These are phyloP conservation scores for Oreochromis niloticus DNA, from an alignment of 2,113 vertebrate species.

Conservation along the genomic window DNA sequence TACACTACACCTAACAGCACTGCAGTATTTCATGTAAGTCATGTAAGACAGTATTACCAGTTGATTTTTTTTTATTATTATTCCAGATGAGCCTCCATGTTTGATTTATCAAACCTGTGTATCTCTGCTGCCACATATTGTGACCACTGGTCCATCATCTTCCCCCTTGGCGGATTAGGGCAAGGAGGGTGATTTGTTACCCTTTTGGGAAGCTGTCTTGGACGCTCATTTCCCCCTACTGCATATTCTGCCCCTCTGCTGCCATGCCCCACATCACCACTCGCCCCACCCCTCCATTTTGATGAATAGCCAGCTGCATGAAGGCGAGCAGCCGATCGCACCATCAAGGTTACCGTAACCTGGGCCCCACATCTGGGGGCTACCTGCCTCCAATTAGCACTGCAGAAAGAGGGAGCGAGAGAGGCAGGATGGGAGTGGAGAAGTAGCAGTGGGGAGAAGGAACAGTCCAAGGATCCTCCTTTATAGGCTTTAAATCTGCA, in stretches of 20 bases:
- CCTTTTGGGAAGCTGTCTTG: constrained; percentile 71
- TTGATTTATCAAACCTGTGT: constrained; percentile 23
- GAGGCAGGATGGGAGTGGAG: constrained; percentile 19
- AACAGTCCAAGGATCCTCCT: constrained; percentile 55
- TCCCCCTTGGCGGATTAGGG: constrained; percentile 58
- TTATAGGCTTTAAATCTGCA: constrained; percentile 76
- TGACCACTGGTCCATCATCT: constrained; percentile 49
- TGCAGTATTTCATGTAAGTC: not conserved
- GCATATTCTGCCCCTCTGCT: constrained; percentile 68
- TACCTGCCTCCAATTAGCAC: constrained; percentile 74
- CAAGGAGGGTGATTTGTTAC: constrained; percentile 73
- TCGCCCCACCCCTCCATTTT: constrained; percentile 39
- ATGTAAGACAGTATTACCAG: not conserved
- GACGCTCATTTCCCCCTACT: constrained; percentile 68
- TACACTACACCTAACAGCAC: not conserved
- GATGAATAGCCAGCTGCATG: constrained; percentile 74
- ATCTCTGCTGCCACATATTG: constrained; percentile 33
- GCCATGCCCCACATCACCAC: constrained; percentile 27
- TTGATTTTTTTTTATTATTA: not conserved
- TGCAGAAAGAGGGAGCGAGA: constrained; percentile 1
- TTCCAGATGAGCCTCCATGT: constrained; percentile 11
- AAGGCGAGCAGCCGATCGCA: constrained; percentile 68
- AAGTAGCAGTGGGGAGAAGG: not conserved
- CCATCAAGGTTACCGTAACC: constrained; percentile 79
- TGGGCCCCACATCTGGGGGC: constrained; percentile 63